Evolutionary conservation across 2,113 vertebrate genomes (phyloP).

Genomic region (Scytalopus superciliaris): DNA sequence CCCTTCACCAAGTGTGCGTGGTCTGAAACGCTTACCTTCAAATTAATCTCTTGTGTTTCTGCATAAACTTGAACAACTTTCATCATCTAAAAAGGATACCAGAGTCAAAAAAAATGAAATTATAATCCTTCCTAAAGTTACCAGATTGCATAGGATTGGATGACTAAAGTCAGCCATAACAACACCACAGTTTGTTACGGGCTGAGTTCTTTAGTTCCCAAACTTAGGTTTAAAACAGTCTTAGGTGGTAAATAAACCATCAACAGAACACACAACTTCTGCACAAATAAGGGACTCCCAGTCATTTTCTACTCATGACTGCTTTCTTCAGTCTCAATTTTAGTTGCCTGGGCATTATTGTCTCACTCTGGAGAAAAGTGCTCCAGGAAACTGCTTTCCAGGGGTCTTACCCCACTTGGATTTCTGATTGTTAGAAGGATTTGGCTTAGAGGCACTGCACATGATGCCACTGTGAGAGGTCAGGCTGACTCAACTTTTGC

Average conservation of each 20-base stretch:
- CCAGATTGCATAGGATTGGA: conserved; percentile 75
- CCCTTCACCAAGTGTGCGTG: conserved; percentile 87
- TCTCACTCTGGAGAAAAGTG: background rate
- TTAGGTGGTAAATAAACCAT: conserved; percentile 54
- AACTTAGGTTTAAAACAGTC: conserved; percentile 65
- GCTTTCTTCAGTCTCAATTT: background rate
- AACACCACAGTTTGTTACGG: conserved; percentile 68
- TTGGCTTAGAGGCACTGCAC: background rate
- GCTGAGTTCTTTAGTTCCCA: conserved; percentile 65
- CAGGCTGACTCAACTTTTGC: background rate
- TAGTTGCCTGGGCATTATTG: background rate
- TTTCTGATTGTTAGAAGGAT: background rate
- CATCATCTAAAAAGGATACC: conserved; percentile 99
- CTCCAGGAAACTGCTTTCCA: background rate
- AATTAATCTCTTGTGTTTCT: conserved; percentile 99
- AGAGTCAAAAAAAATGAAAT: conserved; percentile 94
- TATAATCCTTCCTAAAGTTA: conserved; percentile 84
- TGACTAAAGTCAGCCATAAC: conserved; percentile 76
- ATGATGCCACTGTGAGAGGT: background rate
- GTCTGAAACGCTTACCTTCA: conserved; percentile 97
- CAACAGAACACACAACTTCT: conserved; percentile 14
- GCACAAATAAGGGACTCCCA: background rate
- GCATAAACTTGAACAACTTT: conserved; percentile 99
- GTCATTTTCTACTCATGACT: background rate
- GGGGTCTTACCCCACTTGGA: background rate